These are phyloP conservation scores for Caenorhabditis brenneri DNA, from an alignment of 1,140 invertebrate species.

Conservation along the genomic window DNA sequence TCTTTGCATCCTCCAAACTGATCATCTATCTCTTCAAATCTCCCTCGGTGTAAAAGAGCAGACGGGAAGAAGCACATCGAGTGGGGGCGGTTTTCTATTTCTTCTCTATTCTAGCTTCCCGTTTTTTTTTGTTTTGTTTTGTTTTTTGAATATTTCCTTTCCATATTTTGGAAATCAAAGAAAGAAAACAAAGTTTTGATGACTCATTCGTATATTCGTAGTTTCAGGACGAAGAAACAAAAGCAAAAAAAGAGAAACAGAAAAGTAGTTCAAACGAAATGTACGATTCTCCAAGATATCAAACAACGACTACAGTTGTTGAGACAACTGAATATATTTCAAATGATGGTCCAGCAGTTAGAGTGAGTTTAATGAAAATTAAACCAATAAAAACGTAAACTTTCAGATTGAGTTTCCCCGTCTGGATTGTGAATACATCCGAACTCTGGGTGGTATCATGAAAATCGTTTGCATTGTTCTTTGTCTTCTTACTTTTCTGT, in stretches of 20 bases:
- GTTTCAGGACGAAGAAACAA: slow-evolving; percentile 23
- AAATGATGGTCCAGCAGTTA: slow-evolving; percentile 46
- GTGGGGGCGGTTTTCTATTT: slow-evolving; percentile 6
- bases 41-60: background rate
- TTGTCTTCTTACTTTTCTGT: slow-evolving; percentile 67
- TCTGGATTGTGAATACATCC: slow-evolving; percentile 40
- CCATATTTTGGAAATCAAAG: no score
- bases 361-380: background rate
- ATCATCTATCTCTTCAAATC: background rate
- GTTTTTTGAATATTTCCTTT: background rate
- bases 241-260: background rate
- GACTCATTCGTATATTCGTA: background rate
- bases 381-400: background rate
- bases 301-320: slow-evolving; percentile 42
- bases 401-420: slow-evolving; percentile 45
- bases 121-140: background rate
- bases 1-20: background rate
- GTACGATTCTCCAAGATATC: slow-evolving; percentile 38
- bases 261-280: background rate
- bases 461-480: slow-evolving; percentile 56
- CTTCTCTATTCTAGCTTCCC: background rate
- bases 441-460: slow-evolving; percentile 55
- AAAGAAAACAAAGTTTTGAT: no score
- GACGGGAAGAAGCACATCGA: background rate
- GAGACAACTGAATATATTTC: slow-evolving; percentile 44